Evolutionary conservation across 2,888 invertebrate genomes (phyloP), one percentile per base, ranked within the genome.

Genomic region (Nesidiocoris tenuis): DNA sequence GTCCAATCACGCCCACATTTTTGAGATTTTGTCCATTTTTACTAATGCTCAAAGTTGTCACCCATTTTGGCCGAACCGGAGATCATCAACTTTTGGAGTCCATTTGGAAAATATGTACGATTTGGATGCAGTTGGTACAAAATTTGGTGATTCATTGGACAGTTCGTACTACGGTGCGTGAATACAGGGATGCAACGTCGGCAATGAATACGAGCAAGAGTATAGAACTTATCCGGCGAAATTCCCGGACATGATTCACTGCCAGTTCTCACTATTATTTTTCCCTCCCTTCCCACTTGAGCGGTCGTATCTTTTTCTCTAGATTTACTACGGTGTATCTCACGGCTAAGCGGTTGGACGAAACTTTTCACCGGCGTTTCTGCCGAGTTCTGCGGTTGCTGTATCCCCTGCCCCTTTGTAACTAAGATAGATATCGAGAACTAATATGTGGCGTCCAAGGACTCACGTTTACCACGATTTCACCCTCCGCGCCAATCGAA

Each of bases 361-460:
- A 65, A 65, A 65, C 39, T 65, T 65, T 19, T 24, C 18, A 9
- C 65, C 19, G 18, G 65, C n/a, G 3, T 3, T 39, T 39, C 39
- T 39, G 39, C 39, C 5, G 39, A 39, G 39, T 39, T 39, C 12
- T 39, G 5, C 39, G 39, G 3, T 12, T 39, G 39, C 39, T 19
- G 65, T 39, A 39, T 39, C 25, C 39, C n/a, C n/a, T n/a, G n/a
- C n/a, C n/a, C n/a, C 39, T 7, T 39, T 65, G 39, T 25, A 67
- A 67, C 67, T 54, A 22, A 67, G 67, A 65, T 39, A 24, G 65
- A 67, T 67, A 67, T 67, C 67, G 67, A 18, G 54, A 67, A 67
- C 67, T 67, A 67, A 67, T 67, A 67, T 67, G 67, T 67, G 67
- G 67, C 65, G 19, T 19, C 65, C 65, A 39, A 65, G 12, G 39